Evolutionary conservation across 2,888 invertebrate species (phyloP).

Genomic region (Calliopum simillimum): DNA sequence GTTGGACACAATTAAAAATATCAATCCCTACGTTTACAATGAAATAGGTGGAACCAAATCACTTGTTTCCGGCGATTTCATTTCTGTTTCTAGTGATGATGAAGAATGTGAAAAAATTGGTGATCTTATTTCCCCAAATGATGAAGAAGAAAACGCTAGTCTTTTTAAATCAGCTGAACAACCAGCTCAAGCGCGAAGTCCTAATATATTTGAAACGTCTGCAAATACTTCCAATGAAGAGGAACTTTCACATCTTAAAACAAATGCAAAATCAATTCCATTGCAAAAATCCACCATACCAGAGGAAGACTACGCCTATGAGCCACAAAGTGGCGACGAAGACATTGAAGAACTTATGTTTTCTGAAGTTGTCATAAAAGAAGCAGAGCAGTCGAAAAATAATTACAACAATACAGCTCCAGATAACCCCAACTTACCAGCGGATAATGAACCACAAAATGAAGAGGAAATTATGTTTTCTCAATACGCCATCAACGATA

Average conservation of each 20-base stretch:
- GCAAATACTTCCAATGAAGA: slow-evolving; percentile 45
- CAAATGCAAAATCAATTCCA: not conserved
- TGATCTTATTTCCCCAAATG: slow-evolving; percentile 11
- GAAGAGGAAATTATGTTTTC: slow-evolving; percentile 54
- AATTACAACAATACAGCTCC: too few relatives aligned
- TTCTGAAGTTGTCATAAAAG: slow-evolving; percentile 54
- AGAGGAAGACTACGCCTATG: slow-evolving; percentile 33
- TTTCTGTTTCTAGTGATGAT: slow-evolving; percentile 49
- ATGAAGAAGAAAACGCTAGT: not conserved
- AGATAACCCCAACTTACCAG: too few relatives aligned
- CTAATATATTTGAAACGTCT: slow-evolving; percentile 48
- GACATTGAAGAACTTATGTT: slow-evolving; percentile 53
- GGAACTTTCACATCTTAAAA: not conserved
- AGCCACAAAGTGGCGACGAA: slow-evolving; percentile 44
- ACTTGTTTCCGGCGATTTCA: slow-evolving; percentile 38
- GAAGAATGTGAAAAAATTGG: slow-evolving; percentile 42
- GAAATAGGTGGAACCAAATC: slow-evolving; percentile 40
- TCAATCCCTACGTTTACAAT: slow-evolving; percentile 57
- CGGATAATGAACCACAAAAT: slow-evolving; percentile 23
- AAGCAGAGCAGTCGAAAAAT: too few relatives aligned
- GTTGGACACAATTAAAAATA: slow-evolving; percentile 47
- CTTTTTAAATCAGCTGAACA: not conserved
- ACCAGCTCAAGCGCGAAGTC: slow-evolving; percentile 41
- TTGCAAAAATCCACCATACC: too few relatives aligned
- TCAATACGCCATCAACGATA: slow-evolving; percentile 57